Percentiles rank a stretch among this genome's conserved stretches.
These are phyloP conservation scores for Eolophus roseicapilla DNA, from an alignment of 2,113 vertebrate species.

Conservation along the genomic window DNA sequence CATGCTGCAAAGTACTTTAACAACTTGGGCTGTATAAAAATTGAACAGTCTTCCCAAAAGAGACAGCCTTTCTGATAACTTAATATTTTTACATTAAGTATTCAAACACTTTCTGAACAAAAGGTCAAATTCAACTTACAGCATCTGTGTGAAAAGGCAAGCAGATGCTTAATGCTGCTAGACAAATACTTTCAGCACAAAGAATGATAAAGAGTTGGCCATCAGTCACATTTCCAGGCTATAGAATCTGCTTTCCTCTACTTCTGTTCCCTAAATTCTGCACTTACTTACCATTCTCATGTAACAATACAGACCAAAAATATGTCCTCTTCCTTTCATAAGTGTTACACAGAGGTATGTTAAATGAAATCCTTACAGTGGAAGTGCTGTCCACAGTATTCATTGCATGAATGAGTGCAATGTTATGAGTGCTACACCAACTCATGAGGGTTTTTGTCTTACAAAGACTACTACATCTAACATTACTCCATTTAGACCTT, in stretches of 20 bases:
- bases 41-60: constrained; percentile 52
- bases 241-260: constrained; percentile 21
- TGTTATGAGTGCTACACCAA: background rate
- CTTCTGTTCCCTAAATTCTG: background rate
- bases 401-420: no score
- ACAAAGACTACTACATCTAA: background rate
- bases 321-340: background rate
- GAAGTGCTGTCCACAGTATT: background rate
- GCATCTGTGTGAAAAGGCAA: no score
- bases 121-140: background rate
- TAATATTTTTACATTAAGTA: constrained; percentile 68
- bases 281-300: background rate
- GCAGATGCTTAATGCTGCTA: background rate
- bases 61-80: constrained; percentile 64
- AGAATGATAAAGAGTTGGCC: constrained; percentile 15
- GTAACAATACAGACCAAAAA: background rate
- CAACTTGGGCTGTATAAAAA: constrained; percentile 55
- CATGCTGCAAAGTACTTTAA: constrained; percentile 52
- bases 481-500: background rate
- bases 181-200: constrained; percentile 45
- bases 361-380: background rate
- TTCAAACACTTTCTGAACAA: constrained; percentile 62
- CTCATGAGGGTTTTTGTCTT: background rate
- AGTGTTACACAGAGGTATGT: background rate
- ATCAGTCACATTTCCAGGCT: constrained; percentile 36